A percentile compares a stretch with the other conserved stretches of the same genome.
These are phyloP conservation scores for Passer montanus DNA, from an alignment of 2,113 vertebrate species.

Conservation along the genomic window DNA sequence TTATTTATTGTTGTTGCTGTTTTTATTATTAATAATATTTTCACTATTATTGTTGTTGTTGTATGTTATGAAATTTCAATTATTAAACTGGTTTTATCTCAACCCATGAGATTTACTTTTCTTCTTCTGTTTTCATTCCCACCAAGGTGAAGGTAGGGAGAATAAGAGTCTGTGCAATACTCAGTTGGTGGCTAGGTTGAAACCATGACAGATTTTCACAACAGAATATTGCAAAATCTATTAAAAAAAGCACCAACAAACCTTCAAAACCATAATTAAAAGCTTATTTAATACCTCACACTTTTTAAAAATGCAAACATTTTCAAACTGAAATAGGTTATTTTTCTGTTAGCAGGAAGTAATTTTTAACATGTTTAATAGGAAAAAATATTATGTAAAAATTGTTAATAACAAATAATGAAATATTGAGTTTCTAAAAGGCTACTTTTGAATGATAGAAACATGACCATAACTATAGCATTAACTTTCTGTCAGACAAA, in stretches of 20 bases:
- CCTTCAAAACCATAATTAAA: neutral
- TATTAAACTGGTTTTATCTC: neutral
- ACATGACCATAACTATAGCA: neutral
- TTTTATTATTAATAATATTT: neutral
- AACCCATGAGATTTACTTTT: neutral
- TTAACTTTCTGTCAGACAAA: neutral
- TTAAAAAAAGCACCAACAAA: rapidly evolving
- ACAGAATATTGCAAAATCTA: neutral
- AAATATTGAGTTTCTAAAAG: neutral
- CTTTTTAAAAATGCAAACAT: neutral
- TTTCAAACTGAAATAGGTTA: neutral
- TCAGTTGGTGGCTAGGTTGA: neutral
- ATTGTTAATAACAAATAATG: neutral
- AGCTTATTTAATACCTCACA: neutral
- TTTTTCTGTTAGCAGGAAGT: neutral
- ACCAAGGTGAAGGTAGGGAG: neutral
- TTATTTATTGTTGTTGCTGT: neutral
- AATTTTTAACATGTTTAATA: neutral
- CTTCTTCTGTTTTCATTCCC: neutral
- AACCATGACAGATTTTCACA: neutral
- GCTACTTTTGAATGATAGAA: neutral
- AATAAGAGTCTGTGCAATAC: neutral
- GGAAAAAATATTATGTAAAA: neutral
- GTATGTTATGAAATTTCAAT: neutral
- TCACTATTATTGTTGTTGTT: neutral